A percentile compares a stretch with the other conserved stretches of the same genome.
phyloP scores from a whole-genome alignment of 1,140 invertebrate species.

The Paracyclopina nana region DNA sequence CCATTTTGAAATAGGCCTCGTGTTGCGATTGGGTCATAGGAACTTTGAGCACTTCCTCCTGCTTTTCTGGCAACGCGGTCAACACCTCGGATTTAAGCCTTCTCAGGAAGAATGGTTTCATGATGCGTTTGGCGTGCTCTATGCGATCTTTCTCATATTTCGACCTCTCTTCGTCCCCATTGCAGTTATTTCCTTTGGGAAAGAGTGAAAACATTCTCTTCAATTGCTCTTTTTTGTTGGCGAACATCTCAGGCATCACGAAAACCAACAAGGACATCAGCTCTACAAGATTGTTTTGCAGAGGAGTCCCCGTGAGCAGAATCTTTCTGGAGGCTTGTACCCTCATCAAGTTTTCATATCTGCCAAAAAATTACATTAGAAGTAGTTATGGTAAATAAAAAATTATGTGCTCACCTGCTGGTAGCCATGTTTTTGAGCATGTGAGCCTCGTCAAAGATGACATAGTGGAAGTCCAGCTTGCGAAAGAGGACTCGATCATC shows the following conservation, averaged over 20 bases:
- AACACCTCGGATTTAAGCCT: slow-evolving; percentile 55
- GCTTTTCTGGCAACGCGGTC: slow-evolving; percentile 28
- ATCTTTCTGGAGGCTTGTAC: slow-evolving; percentile 26
- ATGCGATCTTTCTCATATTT: slow-evolving; percentile 69
- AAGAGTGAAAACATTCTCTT: slow-evolving; percentile 53
- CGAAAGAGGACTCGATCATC: slow-evolving; percentile 81
- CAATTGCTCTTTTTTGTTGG: slow-evolving; percentile 61
- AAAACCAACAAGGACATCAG: slow-evolving; percentile 85
- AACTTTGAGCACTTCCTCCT: slow-evolving; percentile 27
- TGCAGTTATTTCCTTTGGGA: slow-evolving; percentile 24
- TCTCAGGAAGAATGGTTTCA: slow-evolving; percentile 86
- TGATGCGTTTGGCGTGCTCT: slow-evolving; percentile 75
- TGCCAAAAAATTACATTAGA: no score
- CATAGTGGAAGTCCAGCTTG: slow-evolving; percentile 66
- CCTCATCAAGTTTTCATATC: slow-evolving; percentile 67
- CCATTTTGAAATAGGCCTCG: slow-evolving; percentile 29
- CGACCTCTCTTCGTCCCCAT: slow-evolving; percentile 24
- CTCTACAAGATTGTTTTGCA: slow-evolving; percentile 78
- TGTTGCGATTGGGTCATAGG: slow-evolving; percentile 28
- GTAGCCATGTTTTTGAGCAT: slow-evolving; percentile 95
- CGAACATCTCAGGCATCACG: slow-evolving; percentile 74
- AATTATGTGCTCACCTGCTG: no score
- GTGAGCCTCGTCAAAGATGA: slow-evolving; percentile 90
- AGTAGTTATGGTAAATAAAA: no score
- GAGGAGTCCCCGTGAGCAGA: slow-evolving; percentile 69